phyloP scores from a whole-genome alignment of 2,888 invertebrate species.

The Camponotus fellah region DNA sequence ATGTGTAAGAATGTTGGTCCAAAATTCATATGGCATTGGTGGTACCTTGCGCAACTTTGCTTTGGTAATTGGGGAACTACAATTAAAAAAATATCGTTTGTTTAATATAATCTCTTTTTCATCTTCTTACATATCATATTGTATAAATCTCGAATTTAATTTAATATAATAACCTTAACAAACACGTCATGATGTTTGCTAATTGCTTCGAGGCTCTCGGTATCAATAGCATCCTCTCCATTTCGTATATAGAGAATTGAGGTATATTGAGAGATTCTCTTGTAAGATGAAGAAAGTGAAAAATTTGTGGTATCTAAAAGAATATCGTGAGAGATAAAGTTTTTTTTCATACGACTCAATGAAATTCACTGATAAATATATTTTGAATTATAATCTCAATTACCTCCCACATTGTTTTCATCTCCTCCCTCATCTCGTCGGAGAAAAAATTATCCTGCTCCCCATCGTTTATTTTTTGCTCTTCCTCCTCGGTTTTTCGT shows the following conservation, averaged over 20 bases:
- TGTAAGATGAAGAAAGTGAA: constrained; percentile 87
- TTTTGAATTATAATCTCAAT: constrained; percentile 15
- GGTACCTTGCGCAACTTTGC: constrained; percentile 86
- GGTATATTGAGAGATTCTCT: constrained; percentile 87
- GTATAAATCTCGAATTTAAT: background rate
- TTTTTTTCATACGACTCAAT: background rate
- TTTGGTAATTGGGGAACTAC: constrained; percentile 83
- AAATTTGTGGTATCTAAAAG: constrained; percentile 87
- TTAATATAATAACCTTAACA: constrained; percentile 84
- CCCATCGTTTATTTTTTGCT: constrained; percentile 85
- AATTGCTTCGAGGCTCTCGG: constrained; percentile 87
- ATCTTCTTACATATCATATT: background rate
- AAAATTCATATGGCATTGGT: constrained; percentile 88
- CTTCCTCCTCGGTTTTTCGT: constrained; percentile 84
- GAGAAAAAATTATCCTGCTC: constrained; percentile 85
- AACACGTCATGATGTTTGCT: constrained; percentile 87
- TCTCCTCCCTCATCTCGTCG: constrained; percentile 83
- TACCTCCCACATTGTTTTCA: constrained; percentile 88
- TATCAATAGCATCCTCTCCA: constrained; percentile 88
- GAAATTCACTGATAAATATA: background rate
- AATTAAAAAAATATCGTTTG: constrained; percentile 51
- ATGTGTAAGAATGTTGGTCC: constrained; percentile 87
- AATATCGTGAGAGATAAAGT: background rate
- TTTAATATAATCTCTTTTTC: background rate
- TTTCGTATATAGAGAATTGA: constrained; percentile 88